These are phyloP conservation scores for Clamator glandarius DNA, from an alignment of 2,797 vertebrate genomes.

Conservation along the genomic window DNA sequence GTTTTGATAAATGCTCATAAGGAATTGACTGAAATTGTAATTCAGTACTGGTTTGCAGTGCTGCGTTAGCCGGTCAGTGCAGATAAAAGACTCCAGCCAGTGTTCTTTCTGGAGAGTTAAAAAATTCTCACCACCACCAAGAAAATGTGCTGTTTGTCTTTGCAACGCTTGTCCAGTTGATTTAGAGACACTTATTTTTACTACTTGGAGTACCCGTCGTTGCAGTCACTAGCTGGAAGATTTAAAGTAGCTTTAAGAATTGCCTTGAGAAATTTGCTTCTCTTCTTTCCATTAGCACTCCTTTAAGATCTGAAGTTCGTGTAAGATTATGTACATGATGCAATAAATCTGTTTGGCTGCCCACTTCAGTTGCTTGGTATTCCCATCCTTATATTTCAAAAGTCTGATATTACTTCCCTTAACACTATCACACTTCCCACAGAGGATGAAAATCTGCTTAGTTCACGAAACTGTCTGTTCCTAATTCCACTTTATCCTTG, in stretches of 20 bases:
- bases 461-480: not conserved
- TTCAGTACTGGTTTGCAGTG: not conserved
- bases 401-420: conserved; percentile 45
- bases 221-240: conserved; percentile 34
- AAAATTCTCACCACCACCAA: conserved; percentile 31
- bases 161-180: conserved; percentile 56
- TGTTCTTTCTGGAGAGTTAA: not conserved
- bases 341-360: conserved; percentile 66
- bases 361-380: conserved; percentile 64
- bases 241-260: conserved; percentile 59
- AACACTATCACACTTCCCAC: conserved; percentile 20
- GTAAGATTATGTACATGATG: conserved; percentile 47
- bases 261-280: conserved; percentile 30
- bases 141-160: conserved; percentile 58
- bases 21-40: conserved; percentile 42
- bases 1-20: conserved; percentile 42
- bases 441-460: conserved; percentile 47
- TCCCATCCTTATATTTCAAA: conserved; percentile 61
- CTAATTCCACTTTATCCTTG: not conserved
- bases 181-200: conserved; percentile 58
- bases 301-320: conserved; percentile 26
- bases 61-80: not conserved
- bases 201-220: conserved; percentile 35
- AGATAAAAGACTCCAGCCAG: conserved; percentile 37
- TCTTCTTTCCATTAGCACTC: conserved; percentile 65